Evolutionary conservation across 2,888 invertebrate species (phyloP), one percentile per base, ranked within the genome.

Genomic region (Hydropsyche betteni): DNA sequence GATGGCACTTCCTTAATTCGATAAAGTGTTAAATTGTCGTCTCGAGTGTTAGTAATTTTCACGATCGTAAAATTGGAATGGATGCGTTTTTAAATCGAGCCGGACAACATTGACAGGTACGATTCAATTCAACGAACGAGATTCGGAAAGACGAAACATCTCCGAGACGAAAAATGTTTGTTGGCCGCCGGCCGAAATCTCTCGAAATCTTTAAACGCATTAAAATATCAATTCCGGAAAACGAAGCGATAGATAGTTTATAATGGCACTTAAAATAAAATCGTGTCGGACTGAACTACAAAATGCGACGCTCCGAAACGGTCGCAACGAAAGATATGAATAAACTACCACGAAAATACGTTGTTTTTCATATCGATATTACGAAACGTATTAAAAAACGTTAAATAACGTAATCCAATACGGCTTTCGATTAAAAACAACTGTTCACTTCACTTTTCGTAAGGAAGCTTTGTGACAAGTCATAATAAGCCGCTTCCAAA

Each of bases 101-200:
- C n/a, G 24, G 70, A 70, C 70, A 34, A 12, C 70, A 70, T 70
- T 70, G 70, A 70, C 70, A 70, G 51, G 70, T 70, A 53, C 53
- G 51, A 70, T 70, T 70, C 51, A 70, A 53, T 70, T 70, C 53
- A n/a, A 44, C 44, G 44, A 44, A 44, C 44, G 44, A 44, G 44
- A 44, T 44, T 44, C 44, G 44, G 44, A 44, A 44, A 44, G 44
- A 44, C 44, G 6, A 44, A 8, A 44, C 44, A 44, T 24, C 24
- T 24, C 24, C 44, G 44, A 44, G 58, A 4, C 16, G 44, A 10
- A 14, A 44, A n/a, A 50, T 52, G 51, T 70, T 52, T 10, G 33
- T 70, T 70, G 70, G 70, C 70, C 53, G 24, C 52, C 33, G 14
- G 70, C 70, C 70, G 24, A 53, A 53, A 34, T 24, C 69, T 53